Evolutionary conservation across 2,888 invertebrate species (phyloP).

Genomic region (Masnerella sp.): DNA sequence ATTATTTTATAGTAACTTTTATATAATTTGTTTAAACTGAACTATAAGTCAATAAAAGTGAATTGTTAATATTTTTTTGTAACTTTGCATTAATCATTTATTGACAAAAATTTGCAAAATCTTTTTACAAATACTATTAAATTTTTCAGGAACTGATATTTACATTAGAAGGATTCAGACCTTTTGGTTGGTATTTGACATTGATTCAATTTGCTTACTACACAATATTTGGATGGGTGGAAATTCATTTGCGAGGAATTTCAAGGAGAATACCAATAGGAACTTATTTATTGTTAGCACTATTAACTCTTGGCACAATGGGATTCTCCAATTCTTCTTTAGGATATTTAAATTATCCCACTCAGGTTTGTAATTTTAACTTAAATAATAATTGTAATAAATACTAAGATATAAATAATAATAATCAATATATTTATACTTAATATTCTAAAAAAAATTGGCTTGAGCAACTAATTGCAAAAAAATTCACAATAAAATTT

Average conservation of each 20-base stretch:
- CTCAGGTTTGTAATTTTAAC: conserved; percentile 80
- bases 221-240: conserved; percentile 87
- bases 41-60: too few species aligned
- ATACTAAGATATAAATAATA: not conserved
- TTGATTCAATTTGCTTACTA: conserved; percentile 94
- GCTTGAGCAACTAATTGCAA: too few species aligned
- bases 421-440: not conserved
- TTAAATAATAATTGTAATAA: not conserved
- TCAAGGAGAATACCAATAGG: conserved; percentile 87
- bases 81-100: not conserved
- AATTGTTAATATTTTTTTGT: too few species aligned
- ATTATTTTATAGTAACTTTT: not conserved
- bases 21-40: too few species aligned
- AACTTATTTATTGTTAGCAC: conserved; percentile 89
- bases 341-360: conserved; percentile 97
- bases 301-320: conserved; percentile 96
- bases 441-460: too few species aligned
- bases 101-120: not conserved
- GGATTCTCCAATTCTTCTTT: conserved; percentile 96
- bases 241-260: conserved; percentile 82
- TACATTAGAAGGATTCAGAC: conserved; percentile 91
- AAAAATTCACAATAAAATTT: too few species aligned
- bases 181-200: conserved; percentile 95
- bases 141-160: conserved; percentile 89
- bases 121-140: conserved; percentile 12